A percentile compares a stretch with the other conserved stretches of the same genome.
phyloP scores from a whole-genome alignment of 2,888 invertebrate species.

The Callyntrura sp. region DNA sequence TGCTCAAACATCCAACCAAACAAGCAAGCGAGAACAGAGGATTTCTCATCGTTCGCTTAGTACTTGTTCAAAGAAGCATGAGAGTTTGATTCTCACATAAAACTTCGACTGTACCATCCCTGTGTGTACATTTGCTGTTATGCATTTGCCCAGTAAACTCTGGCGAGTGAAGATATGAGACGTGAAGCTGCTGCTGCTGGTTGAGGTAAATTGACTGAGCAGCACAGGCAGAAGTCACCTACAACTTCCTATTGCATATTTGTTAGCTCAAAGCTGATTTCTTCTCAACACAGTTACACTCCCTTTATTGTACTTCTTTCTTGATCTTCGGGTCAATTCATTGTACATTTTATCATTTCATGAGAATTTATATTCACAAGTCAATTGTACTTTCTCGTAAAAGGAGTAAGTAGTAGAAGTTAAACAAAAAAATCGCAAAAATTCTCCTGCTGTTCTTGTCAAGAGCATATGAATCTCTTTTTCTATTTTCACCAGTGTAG shows the following conservation, averaged over 20 bases:
- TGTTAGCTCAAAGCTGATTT: neutral
- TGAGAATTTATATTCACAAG: too few relatives aligned
- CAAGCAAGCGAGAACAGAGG: slow-evolving; percentile 29
- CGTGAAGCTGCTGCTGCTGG: slow-evolving; percentile 6
- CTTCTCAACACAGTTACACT: neutral
- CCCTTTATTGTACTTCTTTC: neutral
- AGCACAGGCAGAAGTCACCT: neutral
- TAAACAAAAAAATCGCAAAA: neutral
- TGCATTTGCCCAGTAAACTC: slow-evolving; percentile 68
- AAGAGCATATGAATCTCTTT: slow-evolving; percentile 25
- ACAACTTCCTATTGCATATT: neutral
- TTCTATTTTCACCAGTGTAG: neutral
- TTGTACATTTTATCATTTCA: slow-evolving; percentile 9
- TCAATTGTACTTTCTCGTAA: too few relatives aligned
- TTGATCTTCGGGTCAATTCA: neutral
- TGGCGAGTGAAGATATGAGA: slow-evolving; percentile 67
- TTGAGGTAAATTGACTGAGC: neutral
- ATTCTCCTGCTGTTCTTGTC: slow-evolving; percentile 61
- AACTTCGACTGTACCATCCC: slow-evolving; percentile 24
- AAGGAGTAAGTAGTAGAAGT: neutral
- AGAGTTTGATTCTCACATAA: slow-evolving; percentile 44
- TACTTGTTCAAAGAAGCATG: neutral
- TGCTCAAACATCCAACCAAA: neutral
- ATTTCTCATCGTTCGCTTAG: neutral
- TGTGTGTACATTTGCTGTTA: slow-evolving; percentile 56